Conservation (phyloP, 2,888 invertebrate species). For the Gymnosoma rotundatum region DNA sequence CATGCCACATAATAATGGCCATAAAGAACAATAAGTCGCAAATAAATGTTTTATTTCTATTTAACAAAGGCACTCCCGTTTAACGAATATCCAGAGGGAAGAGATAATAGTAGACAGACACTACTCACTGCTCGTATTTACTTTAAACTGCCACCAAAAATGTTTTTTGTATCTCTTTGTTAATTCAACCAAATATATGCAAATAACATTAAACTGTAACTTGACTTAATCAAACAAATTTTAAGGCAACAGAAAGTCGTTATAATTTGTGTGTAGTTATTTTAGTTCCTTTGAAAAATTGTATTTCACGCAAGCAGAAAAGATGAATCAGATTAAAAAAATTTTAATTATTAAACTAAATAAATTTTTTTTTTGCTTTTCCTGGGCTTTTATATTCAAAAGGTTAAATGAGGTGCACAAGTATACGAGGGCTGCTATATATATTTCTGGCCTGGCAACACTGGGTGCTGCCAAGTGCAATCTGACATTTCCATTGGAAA, state of each 20-base stretch:
- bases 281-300: not conserved
- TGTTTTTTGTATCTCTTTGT: not conserved
- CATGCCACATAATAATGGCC: conserved; percentile 53
- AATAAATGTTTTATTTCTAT: conserved; percentile 36
- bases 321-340: not conserved
- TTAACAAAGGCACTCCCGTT: conserved; percentile 59
- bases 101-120: conserved; percentile 9
- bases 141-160: not conserved
- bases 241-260: conserved; percentile 12
- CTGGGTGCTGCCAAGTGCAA: too few species aligned
- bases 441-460: too few species aligned
- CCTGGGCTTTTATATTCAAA: too few species aligned
- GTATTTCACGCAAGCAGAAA: not conserved
- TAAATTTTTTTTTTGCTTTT: too few species aligned
- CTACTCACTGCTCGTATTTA: conserved; percentile 1
- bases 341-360: too few species aligned
- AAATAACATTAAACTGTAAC: conserved; percentile 26
- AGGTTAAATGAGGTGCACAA: too few species aligned
- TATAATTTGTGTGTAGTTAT: not conserved
- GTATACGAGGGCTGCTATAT: too few species aligned
- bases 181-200: conserved; percentile 15
- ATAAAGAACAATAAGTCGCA: conserved; percentile 49
- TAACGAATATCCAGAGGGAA: conserved; percentile 14
- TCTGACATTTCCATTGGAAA: too few species aligned
- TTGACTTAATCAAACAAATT: conserved; percentile 12